Conservation (phyloP, 2,888 invertebrate genomes). For the Pilophorus perplexus region DNA sequence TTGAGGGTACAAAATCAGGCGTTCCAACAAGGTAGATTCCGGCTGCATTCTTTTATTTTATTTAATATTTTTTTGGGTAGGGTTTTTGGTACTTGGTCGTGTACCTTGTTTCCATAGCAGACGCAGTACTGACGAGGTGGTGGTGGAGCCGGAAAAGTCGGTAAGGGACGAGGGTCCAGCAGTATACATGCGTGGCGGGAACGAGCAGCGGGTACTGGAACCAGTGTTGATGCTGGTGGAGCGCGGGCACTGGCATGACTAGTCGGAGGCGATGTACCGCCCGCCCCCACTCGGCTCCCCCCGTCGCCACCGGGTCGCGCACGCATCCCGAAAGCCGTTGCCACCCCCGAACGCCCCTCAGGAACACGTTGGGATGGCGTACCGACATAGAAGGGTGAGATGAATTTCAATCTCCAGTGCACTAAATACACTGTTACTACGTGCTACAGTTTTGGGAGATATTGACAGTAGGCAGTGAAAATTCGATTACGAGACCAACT, state of each 20-base stretch:
- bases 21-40: too few species aligned
- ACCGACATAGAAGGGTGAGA: too few species aligned
- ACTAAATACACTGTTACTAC: too few species aligned
- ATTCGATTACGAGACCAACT: too few species aligned
- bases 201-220: conserved; percentile 36
- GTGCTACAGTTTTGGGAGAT: too few species aligned
- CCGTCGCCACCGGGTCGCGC: conserved; percentile 2
- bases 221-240: conserved; percentile 39
- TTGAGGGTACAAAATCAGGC: background rate
- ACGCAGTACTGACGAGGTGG: conserved; percentile 35
- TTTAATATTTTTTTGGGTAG: background rate
- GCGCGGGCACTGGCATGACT: conserved; percentile 43
- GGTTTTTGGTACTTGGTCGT: background rate
- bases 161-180: conserved; percentile 38
- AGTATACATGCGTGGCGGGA: conserved; percentile 43
- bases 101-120: conserved; percentile 43
- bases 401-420: too few species aligned
- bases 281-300: conserved; percentile 14
- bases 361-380: too few species aligned
- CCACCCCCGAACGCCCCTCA: background rate
- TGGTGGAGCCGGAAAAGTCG: conserved; percentile 37
- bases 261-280: conserved; percentile 9
- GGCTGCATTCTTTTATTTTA: background rate
- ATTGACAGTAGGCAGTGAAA: too few species aligned
- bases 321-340: too few species aligned